Conservation (phyloP, 2,797 vertebrate species). For the Telmatherina bonti region DNA sequence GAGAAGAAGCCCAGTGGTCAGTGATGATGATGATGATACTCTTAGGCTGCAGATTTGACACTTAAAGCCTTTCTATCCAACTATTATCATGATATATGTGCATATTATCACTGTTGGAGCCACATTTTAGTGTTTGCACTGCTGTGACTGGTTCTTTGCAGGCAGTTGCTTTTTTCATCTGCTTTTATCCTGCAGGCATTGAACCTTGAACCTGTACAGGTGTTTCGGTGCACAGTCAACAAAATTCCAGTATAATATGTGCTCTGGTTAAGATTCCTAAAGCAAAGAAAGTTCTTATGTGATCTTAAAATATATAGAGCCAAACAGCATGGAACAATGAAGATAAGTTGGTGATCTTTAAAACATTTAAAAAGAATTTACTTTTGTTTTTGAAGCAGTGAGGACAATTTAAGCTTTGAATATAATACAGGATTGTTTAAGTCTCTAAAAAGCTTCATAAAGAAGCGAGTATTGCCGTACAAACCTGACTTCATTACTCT, state of each 20-base stretch:
- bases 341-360: neutral
- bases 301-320: constrained; percentile 7
- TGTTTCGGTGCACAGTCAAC: constrained; percentile 17
- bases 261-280: constrained; percentile 17
- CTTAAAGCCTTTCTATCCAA: too few relatives aligned
- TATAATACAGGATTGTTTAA: neutral
- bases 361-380: neutral
- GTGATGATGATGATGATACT: neutral
- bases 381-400: neutral
- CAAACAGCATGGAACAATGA: constrained; percentile 18
- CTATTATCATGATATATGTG: too few relatives aligned
- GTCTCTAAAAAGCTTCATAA: neutral
- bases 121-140: too few relatives aligned
- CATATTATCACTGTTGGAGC: too few relatives aligned
- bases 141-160: neutral
- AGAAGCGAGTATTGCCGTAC: neutral
- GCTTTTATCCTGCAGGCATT: neutral
- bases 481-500: constrained; percentile 26
- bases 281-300: constrained; percentile 6
- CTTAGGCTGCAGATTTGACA: neutral
- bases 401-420: neutral
- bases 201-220: constrained; percentile 25
- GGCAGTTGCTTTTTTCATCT: neutral
- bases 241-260: constrained; percentile 22
- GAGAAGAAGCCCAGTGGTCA: constrained; percentile 95